Evolutionary conservation across 2,797 vertebrate genomes (phyloP).

Genomic region (Coccyzus lansbergi): DNA sequence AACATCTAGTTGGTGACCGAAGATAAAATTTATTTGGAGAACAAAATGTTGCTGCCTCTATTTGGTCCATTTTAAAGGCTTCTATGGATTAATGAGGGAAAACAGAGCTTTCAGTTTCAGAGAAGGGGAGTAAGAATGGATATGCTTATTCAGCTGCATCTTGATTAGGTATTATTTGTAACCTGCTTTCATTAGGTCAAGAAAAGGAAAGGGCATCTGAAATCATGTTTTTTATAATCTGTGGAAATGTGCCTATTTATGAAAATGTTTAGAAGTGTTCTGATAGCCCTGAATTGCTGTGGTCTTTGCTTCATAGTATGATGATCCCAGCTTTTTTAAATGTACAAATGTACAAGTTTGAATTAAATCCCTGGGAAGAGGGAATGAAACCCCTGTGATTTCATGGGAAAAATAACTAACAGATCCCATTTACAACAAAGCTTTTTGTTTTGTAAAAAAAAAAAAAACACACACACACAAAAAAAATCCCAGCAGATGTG

Average conservation of each 20-base stretch:
- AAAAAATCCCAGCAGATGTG: neutral
- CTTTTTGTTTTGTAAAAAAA: neutral
- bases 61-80: slow-evolving; percentile 74
- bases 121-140: slow-evolving; percentile 14
- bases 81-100: slow-evolving; percentile 72
- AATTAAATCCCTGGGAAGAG: neutral
- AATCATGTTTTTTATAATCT: neutral
- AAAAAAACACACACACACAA: no score
- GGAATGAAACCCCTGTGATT: neutral
- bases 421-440: neutral
- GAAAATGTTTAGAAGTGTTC: neutral
- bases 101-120: slow-evolving; percentile 63
- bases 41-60: slow-evolving; percentile 72
- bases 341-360: neutral
- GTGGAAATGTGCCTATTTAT: neutral
- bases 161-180: slow-evolving; percentile 36
- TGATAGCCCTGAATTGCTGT: neutral
- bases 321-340: neutral
- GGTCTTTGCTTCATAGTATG: neutral
- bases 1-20: slow-evolving; percentile 78
- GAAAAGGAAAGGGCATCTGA: neutral
- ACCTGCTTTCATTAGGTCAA: neutral
- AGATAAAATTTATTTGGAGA: slow-evolving; percentile 81
- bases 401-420: neutral
- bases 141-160: slow-evolving; percentile 42